A percentile compares a stretch with the other conserved stretches of the same genome.
These are phyloP conservation scores for Aphelinus certus DNA, from an alignment of 1,140 invertebrate genomes.

Conservation along the genomic window DNA sequence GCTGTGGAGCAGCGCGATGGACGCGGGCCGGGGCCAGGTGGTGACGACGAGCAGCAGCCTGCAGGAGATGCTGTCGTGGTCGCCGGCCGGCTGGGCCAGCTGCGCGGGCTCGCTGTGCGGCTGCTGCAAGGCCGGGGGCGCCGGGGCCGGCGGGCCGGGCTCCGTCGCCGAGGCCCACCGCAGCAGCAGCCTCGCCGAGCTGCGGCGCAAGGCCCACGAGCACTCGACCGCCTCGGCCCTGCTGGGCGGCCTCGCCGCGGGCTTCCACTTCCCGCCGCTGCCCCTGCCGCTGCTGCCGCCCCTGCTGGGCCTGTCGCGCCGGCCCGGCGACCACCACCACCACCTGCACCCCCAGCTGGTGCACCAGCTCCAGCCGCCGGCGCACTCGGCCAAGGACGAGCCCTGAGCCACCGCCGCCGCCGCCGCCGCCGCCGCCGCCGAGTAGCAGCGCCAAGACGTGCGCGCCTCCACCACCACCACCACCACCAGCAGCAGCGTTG, in stretches of 20 bases:
- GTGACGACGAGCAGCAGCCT: slow-evolving; percentile 51
- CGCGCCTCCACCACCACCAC: background rate
- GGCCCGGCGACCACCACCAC: slow-evolving; percentile 58
- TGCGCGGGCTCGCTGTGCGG: slow-evolving; percentile 53
- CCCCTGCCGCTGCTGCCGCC: slow-evolving; percentile 66
- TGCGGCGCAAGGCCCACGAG: slow-evolving; percentile 88
- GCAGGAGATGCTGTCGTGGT: slow-evolving; percentile 62
- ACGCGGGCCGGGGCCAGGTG: slow-evolving; percentile 8
- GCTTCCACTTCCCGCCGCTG: slow-evolving; percentile 66
- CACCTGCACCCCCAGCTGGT: slow-evolving; percentile 51
- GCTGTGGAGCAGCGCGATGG: slow-evolving; percentile 53
- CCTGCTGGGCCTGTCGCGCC: slow-evolving; percentile 59
- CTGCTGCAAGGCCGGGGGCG: slow-evolving; percentile 49
- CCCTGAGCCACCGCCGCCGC: slow-evolving; percentile 47
- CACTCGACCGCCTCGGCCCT: slow-evolving; percentile 83
- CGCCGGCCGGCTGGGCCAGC: slow-evolving; percentile 53
- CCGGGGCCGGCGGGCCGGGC: slow-evolving; percentile 52
- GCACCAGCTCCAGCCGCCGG: slow-evolving; percentile 58
- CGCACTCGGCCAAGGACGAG: slow-evolving; percentile 55
- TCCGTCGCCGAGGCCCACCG: slow-evolving; percentile 42
- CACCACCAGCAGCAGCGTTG: background rate
- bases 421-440: background rate
- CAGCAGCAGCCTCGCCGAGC: slow-evolving; percentile 85
- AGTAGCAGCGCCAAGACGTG: slow-evolving; percentile 20
- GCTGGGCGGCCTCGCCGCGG: slow-evolving; percentile 64